Percentiles rank a stretch among this genome's conserved stretches.
These are phyloP conservation scores for Caranx melampygus DNA, from an alignment of 2,113 vertebrate species.

Conservation along the genomic window DNA sequence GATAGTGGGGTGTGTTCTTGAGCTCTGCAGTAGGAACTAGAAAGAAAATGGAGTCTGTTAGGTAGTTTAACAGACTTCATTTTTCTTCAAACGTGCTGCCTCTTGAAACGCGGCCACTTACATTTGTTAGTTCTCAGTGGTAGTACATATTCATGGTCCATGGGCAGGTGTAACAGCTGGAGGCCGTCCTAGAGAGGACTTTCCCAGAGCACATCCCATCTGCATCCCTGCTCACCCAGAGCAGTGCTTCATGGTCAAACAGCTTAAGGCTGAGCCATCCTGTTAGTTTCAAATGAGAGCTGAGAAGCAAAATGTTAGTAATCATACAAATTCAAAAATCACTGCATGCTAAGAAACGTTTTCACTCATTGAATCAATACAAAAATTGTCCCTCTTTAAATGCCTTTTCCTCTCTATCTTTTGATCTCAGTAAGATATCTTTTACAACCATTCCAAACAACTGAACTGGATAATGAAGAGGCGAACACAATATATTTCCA, in stretches of 20 bases:
- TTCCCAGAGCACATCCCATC: background rate
- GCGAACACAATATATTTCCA: constrained; percentile 25
- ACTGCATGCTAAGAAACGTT: background rate
- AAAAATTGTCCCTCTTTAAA: background rate
- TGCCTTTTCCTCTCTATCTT: background rate
- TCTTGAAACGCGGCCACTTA: background rate
- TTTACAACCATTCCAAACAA: constrained; percentile 36
- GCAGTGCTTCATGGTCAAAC: no score
- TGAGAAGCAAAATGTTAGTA: background rate
- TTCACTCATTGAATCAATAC: background rate
- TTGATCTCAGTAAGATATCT: constrained; percentile 4
- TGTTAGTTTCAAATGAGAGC: background rate
- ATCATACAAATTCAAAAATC: background rate
- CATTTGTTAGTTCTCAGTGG: background rate
- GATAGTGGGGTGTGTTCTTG: background rate
- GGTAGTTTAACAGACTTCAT: background rate
- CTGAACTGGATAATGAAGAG: constrained; percentile 39
- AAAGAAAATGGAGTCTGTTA: background rate
- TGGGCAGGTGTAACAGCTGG: background rate
- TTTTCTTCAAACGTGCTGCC: background rate
- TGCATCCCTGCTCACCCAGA: background rate
- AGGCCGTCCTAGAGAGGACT: background rate
- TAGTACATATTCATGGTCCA: no score
- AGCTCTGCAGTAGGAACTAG: background rate
- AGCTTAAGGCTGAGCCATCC: no score